A percentile compares a stretch with the other conserved stretches of the same genome.
phyloP scores from a whole-genome alignment of 2,888 invertebrate genomes.

The Callimorpha dominula region DNA sequence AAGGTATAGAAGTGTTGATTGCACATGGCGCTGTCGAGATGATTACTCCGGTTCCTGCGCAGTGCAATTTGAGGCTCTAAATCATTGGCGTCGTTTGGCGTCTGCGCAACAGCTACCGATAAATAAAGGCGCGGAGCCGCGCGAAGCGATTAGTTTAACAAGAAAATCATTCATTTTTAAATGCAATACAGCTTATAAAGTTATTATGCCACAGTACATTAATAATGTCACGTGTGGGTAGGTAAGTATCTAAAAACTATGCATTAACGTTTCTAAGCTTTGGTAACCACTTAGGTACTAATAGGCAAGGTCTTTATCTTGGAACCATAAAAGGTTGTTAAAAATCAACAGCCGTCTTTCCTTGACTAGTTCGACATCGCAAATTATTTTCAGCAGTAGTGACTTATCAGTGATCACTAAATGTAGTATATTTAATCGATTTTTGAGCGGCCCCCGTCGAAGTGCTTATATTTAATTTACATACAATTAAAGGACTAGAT shows the following conservation, averaged over 20 bases:
- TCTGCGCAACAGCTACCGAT: slow-evolving; percentile 78
- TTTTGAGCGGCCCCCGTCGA: background rate
- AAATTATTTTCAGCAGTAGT: background rate
- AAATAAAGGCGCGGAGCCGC: slow-evolving; percentile 72
- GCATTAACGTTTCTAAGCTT: background rate
- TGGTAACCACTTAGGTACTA: background rate
- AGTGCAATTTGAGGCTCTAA: slow-evolving; percentile 84
- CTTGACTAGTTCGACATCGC: background rate
- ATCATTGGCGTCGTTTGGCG: slow-evolving; percentile 71
- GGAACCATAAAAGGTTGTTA: background rate
- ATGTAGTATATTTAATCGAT: background rate
- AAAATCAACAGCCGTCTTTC: background rate
- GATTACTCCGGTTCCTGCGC: slow-evolving; percentile 67
- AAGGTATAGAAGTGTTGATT: slow-evolving; percentile 59
- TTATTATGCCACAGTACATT: slow-evolving; percentile 58
- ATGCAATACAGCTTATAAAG: slow-evolving; percentile 64
- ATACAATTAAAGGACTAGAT: background rate
- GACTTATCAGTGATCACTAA: background rate
- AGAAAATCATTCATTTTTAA: slow-evolving; percentile 71
- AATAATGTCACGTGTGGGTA: slow-evolving; percentile 38
- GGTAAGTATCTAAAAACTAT: background rate
- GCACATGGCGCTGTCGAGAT: slow-evolving; percentile 67
- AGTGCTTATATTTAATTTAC: background rate
- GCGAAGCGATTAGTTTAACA: slow-evolving; percentile 79
- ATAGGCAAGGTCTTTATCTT: background rate